These are phyloP conservation scores for Trichonephila clavipes DNA, from an alignment of 1,140 invertebrate genomes.

Conservation along the genomic window DNA sequence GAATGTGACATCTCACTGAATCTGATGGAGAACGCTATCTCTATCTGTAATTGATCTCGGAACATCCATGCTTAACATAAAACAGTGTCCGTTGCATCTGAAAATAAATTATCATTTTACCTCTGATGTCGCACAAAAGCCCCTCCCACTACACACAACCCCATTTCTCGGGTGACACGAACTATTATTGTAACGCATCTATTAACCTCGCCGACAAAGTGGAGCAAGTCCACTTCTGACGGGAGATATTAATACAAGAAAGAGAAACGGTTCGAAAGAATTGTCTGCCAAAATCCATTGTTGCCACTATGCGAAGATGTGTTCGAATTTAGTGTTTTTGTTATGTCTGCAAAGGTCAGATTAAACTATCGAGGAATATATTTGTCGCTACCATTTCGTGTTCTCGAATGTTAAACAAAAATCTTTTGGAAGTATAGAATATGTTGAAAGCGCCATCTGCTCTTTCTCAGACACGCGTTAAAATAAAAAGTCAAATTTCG, in stretches of 20 bases:
- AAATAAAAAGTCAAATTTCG: not conserved
- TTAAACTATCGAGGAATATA: not conserved
- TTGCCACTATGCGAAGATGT: not conserved
- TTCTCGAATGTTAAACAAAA: not conserved
- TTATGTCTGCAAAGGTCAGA: not conserved
- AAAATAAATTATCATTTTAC: not conserved
- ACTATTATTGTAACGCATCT: conserved; percentile 24
- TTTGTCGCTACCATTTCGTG: not conserved
- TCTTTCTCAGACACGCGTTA: not conserved
- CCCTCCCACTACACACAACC: not conserved
- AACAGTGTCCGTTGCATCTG: not conserved
- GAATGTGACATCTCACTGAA: not conserved
- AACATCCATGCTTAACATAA: not conserved
- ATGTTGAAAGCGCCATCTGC: not conserved
- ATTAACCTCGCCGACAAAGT: conserved; percentile 4
- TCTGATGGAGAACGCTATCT: not conserved
- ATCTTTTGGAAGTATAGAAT: not conserved
- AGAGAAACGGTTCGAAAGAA: not conserved
- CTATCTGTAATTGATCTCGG: not conserved
- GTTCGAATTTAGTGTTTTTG: not conserved
- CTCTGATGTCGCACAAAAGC: not conserved
- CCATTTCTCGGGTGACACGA: conserved; percentile 14
- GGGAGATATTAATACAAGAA: not conserved
- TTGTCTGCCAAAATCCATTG: not conserved
- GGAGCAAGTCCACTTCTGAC: not conserved